Evolutionary conservation across 2,797 vertebrate genomes (phyloP).

Genomic region (Fundulus diaphanus): DNA sequence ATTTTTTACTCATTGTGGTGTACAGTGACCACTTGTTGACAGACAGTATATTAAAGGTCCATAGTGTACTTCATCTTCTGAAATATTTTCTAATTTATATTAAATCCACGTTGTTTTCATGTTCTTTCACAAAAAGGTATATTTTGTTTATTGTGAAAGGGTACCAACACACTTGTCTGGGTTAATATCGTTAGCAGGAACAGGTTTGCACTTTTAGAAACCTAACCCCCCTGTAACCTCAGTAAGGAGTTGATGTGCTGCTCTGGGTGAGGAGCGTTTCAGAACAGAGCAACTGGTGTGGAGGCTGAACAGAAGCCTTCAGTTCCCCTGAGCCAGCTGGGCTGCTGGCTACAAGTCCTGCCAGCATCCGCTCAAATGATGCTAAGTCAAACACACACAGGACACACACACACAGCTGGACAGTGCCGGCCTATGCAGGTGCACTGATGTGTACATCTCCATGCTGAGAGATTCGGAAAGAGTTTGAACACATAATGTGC

Average conservation of each 20-base stretch:
- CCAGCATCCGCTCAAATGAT: slow-evolving; percentile 36
- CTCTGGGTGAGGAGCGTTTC: slow-evolving; percentile 20
- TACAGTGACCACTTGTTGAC: neutral
- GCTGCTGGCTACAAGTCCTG: slow-evolving; percentile 56
- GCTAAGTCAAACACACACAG: slow-evolving; percentile 42
- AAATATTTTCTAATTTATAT: too few species aligned
- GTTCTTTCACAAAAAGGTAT: neutral
- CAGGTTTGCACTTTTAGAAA: neutral
- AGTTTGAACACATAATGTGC: slow-evolving; percentile 19
- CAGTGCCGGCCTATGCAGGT: slow-evolving; percentile 1
- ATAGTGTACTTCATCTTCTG: too few species aligned
- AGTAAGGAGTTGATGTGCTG: slow-evolving; percentile 1
- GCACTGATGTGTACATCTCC: neutral
- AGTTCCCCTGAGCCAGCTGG: slow-evolving; percentile 70
- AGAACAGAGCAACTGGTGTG: slow-evolving; percentile 49
- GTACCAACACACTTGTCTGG: neutral
- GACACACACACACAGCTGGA: neutral
- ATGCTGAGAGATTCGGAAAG: slow-evolving; percentile 4
- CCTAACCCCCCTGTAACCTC: slow-evolving; percentile 25
- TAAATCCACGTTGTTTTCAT: neutral
- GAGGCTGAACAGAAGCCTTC: slow-evolving; percentile 63
- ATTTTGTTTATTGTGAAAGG: neutral
- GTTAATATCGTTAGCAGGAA: neutral
- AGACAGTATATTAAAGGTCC: neutral
- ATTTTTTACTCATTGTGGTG: neutral